Percentiles rank a stretch among this genome's conserved stretches.
These are phyloP conservation scores for Ormyrus labotus DNA, from an alignment of 2,888 invertebrate species.

Conservation along the genomic window DNA sequence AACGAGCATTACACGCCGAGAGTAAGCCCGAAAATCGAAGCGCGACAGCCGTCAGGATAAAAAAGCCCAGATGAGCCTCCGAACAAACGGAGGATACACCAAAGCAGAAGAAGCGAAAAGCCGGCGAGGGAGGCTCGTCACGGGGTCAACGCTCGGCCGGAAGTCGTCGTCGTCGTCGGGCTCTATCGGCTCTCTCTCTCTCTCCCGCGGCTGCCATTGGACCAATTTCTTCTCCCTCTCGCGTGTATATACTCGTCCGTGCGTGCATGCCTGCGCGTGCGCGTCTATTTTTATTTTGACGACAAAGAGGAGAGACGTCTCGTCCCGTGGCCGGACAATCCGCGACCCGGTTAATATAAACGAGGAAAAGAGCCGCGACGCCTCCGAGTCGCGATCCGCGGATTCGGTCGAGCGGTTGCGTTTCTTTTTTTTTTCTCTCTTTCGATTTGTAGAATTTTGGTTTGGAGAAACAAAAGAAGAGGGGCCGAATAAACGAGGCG, in stretches of 20 bases:
- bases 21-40: too few relatives aligned
- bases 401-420: too few relatives aligned
- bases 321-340: constrained; percentile 25
- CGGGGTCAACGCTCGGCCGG: constrained; percentile 74
- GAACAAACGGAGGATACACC: too few relatives aligned
- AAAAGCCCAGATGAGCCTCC: too few relatives aligned
- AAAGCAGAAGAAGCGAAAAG: too few relatives aligned
- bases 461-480: constrained; percentile 9
- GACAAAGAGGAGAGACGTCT: constrained; percentile 10
- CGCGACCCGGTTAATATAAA: neutral
- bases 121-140: constrained; percentile 18
- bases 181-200: constrained; percentile 57
- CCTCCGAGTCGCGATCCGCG: neutral
- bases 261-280: constrained; percentile 17
- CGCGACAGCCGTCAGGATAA: too few relatives aligned
- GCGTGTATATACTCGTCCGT: neutral
- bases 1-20: too few relatives aligned
- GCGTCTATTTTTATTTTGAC: constrained; percentile 52
- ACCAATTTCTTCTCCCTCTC: constrained; percentile 7
- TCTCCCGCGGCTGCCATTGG: constrained; percentile 24
- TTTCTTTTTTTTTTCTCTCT: too few relatives aligned
- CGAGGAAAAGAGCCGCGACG: constrained; percentile 28
- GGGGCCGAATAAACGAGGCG: constrained; percentile 28
- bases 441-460: too few relatives aligned
- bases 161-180: constrained; percentile 65